A percentile compares a stretch with the other conserved stretches of the same genome.
Conservation (phyloP, 1,140 invertebrate species). For the Drosophila kikkawai region DNA sequence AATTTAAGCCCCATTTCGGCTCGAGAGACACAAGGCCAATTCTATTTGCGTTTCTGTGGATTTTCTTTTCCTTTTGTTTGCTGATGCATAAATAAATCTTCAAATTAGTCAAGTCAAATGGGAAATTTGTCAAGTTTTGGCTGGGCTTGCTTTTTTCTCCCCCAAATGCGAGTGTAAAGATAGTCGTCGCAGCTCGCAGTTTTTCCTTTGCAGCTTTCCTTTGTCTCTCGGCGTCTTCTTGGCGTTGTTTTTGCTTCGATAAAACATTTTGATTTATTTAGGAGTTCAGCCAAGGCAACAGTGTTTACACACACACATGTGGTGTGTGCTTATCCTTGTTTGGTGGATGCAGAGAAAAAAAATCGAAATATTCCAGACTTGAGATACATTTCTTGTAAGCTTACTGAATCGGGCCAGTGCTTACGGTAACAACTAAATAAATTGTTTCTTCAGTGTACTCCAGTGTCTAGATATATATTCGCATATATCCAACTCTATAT, state of each 20-base stretch:
- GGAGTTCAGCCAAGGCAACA: conserved; percentile 41
- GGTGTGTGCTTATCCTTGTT: conserved; percentile 6
- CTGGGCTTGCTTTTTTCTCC: background rate
- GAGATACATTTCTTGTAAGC: background rate
- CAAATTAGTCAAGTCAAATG: conserved; percentile 60
- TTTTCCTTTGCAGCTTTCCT: conserved; percentile 17
- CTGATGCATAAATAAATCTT: conserved; percentile 53
- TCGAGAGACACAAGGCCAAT: conserved; percentile 30
- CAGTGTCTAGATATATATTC: background rate
- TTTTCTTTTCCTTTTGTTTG: conserved; percentile 33
- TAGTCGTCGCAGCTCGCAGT: conserved; percentile 39
- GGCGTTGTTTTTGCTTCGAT: conserved; percentile 15
- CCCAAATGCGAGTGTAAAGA: conserved; percentile 20
- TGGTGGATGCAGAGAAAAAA: conserved; percentile 1
- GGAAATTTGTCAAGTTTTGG: conserved; percentile 40
- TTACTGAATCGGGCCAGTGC: background rate
- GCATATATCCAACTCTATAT: conserved; percentile 4
- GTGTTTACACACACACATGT: conserved; percentile 7
- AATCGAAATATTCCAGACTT: background rate
- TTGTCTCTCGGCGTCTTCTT: conserved; percentile 1
- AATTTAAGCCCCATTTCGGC: conserved; percentile 31
- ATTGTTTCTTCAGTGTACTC: background rate
- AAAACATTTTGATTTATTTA: conserved; percentile 60
- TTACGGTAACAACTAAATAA: background rate
- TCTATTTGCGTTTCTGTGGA: conserved; percentile 48